Conservation (phyloP, 1,140 invertebrate species). For the Leucophenga varia region DNA sequence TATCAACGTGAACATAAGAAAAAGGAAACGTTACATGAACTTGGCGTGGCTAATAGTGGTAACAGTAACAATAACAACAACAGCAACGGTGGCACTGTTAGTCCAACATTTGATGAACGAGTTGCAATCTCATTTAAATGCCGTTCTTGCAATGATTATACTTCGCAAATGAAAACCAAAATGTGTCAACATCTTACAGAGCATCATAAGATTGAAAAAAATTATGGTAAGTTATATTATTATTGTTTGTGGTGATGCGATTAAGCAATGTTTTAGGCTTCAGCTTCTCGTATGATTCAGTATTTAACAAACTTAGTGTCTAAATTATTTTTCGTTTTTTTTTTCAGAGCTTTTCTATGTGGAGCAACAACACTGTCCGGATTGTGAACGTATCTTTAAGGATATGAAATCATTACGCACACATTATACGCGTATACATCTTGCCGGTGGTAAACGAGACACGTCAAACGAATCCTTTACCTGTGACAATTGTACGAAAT, state of each 20-base stretch:
- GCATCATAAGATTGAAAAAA: constrained; percentile 38
- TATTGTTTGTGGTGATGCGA: too few relatives aligned
- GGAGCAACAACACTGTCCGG: constrained; percentile 40
- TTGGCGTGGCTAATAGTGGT: neutral
- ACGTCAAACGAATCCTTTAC: neutral
- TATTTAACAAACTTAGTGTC: too few relatives aligned
- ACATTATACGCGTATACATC: constrained; percentile 37
- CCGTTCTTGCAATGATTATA: constrained; percentile 35
- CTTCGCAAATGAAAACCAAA: constrained; percentile 26
- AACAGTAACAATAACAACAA: constrained; percentile 37
- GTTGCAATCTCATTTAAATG: constrained; percentile 31
- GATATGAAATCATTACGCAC: constrained; percentile 37
- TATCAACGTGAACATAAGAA: too few relatives aligned
- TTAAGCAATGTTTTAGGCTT: too few relatives aligned
- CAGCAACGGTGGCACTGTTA: constrained; percentile 21
- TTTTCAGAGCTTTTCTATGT: constrained; percentile 41
- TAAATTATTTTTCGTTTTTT: neutral
- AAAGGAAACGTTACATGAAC: too few relatives aligned
- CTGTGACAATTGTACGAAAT: constrained; percentile 25
- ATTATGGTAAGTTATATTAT: constrained; percentile 42
- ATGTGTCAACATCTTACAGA: constrained; percentile 41
- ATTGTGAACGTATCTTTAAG: constrained; percentile 38
- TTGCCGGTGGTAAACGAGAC: neutral
- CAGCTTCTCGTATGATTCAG: too few relatives aligned
- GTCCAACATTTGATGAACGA: constrained; percentile 1